Evolutionary conservation across 2,113 vertebrate genomes (phyloP).

Genomic region (Chunga burmeisteri): DNA sequence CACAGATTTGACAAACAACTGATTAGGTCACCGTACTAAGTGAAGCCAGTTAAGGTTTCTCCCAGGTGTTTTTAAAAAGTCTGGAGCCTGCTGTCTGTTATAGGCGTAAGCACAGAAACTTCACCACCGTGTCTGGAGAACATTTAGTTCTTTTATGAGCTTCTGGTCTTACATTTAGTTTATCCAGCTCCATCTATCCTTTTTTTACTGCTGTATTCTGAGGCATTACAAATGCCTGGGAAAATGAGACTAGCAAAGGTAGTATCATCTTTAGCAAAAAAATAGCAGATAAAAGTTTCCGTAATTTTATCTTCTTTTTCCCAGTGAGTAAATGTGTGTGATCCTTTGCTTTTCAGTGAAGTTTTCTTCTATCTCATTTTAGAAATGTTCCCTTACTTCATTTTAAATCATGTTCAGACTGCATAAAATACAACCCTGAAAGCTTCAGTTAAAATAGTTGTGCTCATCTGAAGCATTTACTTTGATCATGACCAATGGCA

Average conservation of each 20-base stretch:
- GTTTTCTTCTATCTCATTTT: neutral
- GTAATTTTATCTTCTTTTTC: neutral
- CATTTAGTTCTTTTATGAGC: slow-evolving; percentile 13
- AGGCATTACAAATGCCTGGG: neutral
- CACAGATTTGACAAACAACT: neutral
- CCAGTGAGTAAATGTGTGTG: neutral
- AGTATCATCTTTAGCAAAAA: neutral
- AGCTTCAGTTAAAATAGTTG: neutral
- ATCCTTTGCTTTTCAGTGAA: neutral
- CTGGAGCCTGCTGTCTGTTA: neutral
- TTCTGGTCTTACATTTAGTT: slow-evolving; percentile 5
- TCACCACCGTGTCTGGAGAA: neutral
- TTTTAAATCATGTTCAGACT: neutral
- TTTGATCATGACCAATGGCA: neutral
- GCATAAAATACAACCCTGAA: neutral
- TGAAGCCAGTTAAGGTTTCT: neutral
- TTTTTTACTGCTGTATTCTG: neutral
- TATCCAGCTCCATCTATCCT: neutral
- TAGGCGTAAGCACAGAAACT: neutral
- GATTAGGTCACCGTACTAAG: neutral
- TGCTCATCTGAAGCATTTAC: neutral
- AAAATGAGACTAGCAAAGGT: neutral
- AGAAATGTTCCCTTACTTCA: neutral
- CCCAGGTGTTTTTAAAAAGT: neutral
- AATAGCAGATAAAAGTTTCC: neutral